Evolutionary conservation across 37 sponge, comb jelly and placozoan species (phyloP), one percentile per base, ranked within the genome.

Genomic region (Amphimedon queenslandica): DNA sequence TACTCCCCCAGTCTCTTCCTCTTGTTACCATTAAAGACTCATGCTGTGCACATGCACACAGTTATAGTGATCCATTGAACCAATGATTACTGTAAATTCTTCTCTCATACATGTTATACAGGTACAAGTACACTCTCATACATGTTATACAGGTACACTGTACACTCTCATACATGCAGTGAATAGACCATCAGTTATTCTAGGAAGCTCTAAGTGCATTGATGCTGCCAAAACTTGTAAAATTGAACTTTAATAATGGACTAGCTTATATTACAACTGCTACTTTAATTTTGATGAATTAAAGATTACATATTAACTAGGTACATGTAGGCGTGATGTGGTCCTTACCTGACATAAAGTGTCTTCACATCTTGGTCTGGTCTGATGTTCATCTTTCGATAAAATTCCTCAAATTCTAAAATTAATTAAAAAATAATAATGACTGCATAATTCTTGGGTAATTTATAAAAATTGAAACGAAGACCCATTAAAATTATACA

Each of bases 141-240:
- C n/a, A n/a, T n/a, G n/a, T n/a, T n/a, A n/a, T n/a, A n/a, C n/a
- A n/a, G n/a, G n/a, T n/a, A n/a, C n/a, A n/a, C n/a, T n/a, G n/a
- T n/a, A n/a, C n/a, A n/a, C n/a, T n/a, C n/a, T n/a, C 8, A 13
- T 8, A 47, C 13, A 47, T 47, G 8, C 8, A 47, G 8, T 8
- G 53, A 18, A 8, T 47, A 18, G 53, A 13, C 8, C 13, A 47
- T 47, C 13, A 18, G 53, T 47, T 47, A 47, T 47, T 47, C 13
- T 13, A 47, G 53, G 53, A 47, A 18, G 13, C 53, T 8, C 13
- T 47, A n/a, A n/a, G n/a, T n/a, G n/a, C n/a, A n/a, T n/a, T n/a
- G n/a, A n/a, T n/a, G 96, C 69, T 95, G 96, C 99, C 99, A 98
- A 96, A 96, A 98, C 64, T 98, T 96, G 1, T 89, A 90, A 80